Percentiles rank a stretch among this genome's conserved stretches.
Conservation (phyloP, 1,140 invertebrate genomes). For the Helicoverpa zea region DNA sequence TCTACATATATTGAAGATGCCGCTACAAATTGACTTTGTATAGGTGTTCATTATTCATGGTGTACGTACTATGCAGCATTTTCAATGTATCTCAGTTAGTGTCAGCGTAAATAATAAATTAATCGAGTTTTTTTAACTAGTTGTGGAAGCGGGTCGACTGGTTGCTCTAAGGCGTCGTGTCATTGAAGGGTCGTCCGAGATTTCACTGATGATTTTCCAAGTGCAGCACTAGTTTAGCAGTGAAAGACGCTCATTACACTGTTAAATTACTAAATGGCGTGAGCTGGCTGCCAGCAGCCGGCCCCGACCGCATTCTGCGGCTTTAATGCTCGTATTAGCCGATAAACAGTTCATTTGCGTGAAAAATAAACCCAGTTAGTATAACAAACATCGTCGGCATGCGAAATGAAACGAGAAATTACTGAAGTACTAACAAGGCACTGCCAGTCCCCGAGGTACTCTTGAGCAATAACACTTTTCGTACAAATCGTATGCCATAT, state of each 20-base stretch:
- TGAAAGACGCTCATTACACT: constrained; percentile 57
- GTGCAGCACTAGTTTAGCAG: constrained; percentile 12
- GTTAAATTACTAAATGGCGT: constrained; percentile 70
- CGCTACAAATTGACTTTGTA: constrained; percentile 63
- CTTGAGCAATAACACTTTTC: constrained; percentile 8
- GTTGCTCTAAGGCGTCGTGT: constrained; percentile 21
- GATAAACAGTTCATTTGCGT: constrained; percentile 63
- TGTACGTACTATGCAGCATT: constrained; percentile 47
- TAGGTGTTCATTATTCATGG: constrained; percentile 56
- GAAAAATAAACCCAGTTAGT: constrained; percentile 62
- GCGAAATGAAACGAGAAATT: constrained; percentile 58
- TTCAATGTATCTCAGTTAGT: constrained; percentile 56
- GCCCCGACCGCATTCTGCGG: constrained; percentile 57
- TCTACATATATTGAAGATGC: constrained; percentile 60
- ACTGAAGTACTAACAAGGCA: constrained; percentile 32
- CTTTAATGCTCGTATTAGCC: constrained; percentile 57
- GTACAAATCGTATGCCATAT: background rate
- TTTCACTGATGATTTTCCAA: constrained; percentile 39
- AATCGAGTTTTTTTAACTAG: constrained; percentile 51
- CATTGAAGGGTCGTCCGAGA: constrained; percentile 36
- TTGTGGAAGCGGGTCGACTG: constrained; percentile 6
- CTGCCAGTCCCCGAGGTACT: constrained; percentile 7
- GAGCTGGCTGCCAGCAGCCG: constrained; percentile 46
- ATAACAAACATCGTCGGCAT: constrained; percentile 56
- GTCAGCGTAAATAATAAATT: constrained; percentile 55